Evolutionary conservation across 2,113 vertebrate genomes (phyloP), one percentile per base, ranked within the genome.

Genomic region (Hydrolagus affinis): DNA sequence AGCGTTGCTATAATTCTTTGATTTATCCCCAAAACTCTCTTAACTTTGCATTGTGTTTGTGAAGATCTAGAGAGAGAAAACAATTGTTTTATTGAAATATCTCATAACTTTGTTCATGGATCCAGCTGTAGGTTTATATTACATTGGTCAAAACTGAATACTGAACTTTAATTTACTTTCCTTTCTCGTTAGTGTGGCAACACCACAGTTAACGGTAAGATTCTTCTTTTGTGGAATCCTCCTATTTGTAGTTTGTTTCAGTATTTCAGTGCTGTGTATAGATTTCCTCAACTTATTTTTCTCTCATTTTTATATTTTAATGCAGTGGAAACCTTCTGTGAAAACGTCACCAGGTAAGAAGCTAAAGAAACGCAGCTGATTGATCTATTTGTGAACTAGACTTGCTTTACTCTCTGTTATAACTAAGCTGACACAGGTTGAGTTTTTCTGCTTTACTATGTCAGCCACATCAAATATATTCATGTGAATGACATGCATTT

Each of bases 121-220:
- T 83, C 15, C 62, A 64, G 11, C 2, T 11, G 30, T 66, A 17
- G 10, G 30, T 83, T 19, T 21, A 66, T 28, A 4, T 32, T 11
- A 83, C 32, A 66, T 64, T 21, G 66, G 25, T 23, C 60, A 83
- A 83, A 68, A 83, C 66, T 66, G 56, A 75, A 9, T 75, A 60
- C 60, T 77, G 59, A 77, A 62, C n/a, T 0, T 78, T 66, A 11
- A 14, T 57, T 60, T 68, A 9, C 15, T 83, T 78, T 66, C 11
- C 23, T 25, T 32, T 30, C n/a, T n/a, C 66, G 23, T 11, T 66
- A 83, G 78, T 83, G 78, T 68, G 78, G 60, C 25, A 83, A 66
- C 28, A 83, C 7, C 19, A 83, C 28, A 83, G 28, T 30, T 66
- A 83, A 83, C 66, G 78, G 78, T 83, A 83, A 66, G 78, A 30